Conservation (phyloP, 2,113 vertebrate species). For the Rattus norvegicus region DNA sequence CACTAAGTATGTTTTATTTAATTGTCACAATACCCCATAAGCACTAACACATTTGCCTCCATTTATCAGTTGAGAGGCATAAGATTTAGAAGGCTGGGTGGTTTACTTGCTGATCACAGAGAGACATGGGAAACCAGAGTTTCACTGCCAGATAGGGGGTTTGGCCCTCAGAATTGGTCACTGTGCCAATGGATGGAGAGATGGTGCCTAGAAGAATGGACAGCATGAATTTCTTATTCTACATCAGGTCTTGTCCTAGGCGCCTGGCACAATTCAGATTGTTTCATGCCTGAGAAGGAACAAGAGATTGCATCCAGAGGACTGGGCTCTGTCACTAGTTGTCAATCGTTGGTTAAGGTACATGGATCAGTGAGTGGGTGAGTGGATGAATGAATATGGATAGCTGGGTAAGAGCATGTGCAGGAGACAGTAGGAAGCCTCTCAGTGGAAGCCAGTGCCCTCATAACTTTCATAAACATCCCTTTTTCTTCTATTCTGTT, state of each 20-base stretch:
- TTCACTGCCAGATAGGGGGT: rapidly evolving
- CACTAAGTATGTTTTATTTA: not conserved
- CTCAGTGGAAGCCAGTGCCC: not conserved
- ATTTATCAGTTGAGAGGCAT: not conserved
- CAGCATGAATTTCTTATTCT: too few relatives aligned
- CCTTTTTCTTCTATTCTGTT: not conserved
- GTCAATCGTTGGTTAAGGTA: not conserved
- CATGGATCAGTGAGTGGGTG: not conserved
- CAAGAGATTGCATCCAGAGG: not conserved
- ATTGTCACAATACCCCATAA: not conserved
- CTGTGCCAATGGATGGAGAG: not conserved
- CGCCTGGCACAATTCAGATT: not conserved
- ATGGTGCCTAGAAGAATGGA: not conserved
- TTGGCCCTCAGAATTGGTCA: not conserved
- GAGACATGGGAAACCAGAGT: not conserved
- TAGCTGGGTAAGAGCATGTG: not conserved
- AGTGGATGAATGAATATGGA: too few relatives aligned
- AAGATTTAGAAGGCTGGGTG: not conserved
- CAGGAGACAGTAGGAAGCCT: not conserved
- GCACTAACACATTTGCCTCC: not conserved
- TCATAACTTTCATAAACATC: not conserved
- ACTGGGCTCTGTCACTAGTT: not conserved
- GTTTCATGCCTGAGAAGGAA: not conserved
- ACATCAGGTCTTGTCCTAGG: not conserved
- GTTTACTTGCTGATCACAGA: not conserved